Evolutionary conservation across 2,888 invertebrate genomes (phyloP).

Genomic region (Mythimna albipuncta): DNA sequence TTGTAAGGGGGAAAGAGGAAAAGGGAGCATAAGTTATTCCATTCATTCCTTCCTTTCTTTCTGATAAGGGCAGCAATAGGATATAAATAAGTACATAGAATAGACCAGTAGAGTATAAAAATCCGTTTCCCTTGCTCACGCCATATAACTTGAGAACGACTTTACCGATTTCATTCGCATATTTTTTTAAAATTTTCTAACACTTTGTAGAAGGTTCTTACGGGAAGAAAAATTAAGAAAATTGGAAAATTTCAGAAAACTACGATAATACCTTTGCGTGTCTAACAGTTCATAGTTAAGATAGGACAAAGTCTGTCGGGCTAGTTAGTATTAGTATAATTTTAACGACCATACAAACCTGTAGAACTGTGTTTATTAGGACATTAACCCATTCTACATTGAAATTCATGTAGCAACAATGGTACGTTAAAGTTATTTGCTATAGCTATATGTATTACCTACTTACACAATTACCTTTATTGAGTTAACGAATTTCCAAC

Average conservation of each 20-base stretch:
- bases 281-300: too few species aligned
- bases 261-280: too few species aligned
- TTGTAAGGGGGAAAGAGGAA: neutral
- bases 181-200: too few species aligned
- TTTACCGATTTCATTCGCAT: too few species aligned
- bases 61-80: conserved; percentile 1
- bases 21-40: neutral
- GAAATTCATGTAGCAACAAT: conserved; percentile 31
- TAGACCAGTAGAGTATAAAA: conserved; percentile 4
- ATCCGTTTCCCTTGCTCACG: too few species aligned
- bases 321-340: conserved; percentile 17
- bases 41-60: neutral
- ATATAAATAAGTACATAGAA: neutral
- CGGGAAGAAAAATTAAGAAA: too few species aligned
- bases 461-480: conserved; percentile 7
- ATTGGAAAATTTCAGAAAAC: too few species aligned
- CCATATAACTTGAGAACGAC: too few species aligned
- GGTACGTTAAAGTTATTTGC: conserved; percentile 27
- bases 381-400: conserved; percentile 56
- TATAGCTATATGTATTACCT: conserved; percentile 14
- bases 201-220: too few species aligned
- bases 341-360: conserved; percentile 29
- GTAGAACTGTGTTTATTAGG: conserved; percentile 39
- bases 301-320: too few species aligned
- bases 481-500: conserved; percentile 15